These are phyloP conservation scores for Caenorhabditis drosophilae DNA, from an alignment of 2,888 invertebrate species.

Conservation along the genomic window DNA sequence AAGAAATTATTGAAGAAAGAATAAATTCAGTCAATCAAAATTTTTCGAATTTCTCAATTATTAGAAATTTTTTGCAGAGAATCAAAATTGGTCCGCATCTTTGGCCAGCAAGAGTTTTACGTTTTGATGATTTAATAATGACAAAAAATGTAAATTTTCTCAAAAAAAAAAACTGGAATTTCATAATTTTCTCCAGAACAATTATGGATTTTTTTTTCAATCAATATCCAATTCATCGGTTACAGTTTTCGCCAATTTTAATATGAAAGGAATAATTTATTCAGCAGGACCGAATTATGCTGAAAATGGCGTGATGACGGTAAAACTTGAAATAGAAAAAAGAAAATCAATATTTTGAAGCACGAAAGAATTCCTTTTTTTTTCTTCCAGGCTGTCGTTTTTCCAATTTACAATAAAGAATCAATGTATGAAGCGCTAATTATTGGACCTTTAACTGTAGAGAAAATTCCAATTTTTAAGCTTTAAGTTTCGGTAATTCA, in stretches of 20 bases:
- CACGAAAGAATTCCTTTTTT: not conserved
- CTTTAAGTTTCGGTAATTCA: not conserved
- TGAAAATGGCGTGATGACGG: constrained; percentile 11
- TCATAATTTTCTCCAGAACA: not conserved
- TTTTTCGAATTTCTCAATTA: too few relatives aligned
- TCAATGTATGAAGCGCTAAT: constrained; percentile 18
- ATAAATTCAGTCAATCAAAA: not conserved
- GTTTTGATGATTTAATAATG: constrained; percentile 23
- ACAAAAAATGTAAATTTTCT: not conserved
- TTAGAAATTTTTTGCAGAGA: too few relatives aligned
- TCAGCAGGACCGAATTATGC: constrained; percentile 12
- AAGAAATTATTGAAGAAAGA: constrained; percentile 14
- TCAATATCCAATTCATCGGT: constrained; percentile 7
- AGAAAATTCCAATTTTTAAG: not conserved
- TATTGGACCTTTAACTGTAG: constrained; percentile 12
- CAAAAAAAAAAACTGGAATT: not conserved
- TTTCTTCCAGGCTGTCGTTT: constrained; percentile 4
- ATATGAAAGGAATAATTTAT: not conserved
- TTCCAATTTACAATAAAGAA: constrained; percentile 5
- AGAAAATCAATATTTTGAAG: too few relatives aligned
- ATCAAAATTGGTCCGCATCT: constrained; percentile 16
- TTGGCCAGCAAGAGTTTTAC: constrained; percentile 21
- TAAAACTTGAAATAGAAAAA: too few relatives aligned
- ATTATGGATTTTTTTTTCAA: not conserved
- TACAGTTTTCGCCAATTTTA: not conserved